phyloP scores from a whole-genome alignment of 1,140 invertebrate species.

The Meloidogyne chitwoodi region DNA sequence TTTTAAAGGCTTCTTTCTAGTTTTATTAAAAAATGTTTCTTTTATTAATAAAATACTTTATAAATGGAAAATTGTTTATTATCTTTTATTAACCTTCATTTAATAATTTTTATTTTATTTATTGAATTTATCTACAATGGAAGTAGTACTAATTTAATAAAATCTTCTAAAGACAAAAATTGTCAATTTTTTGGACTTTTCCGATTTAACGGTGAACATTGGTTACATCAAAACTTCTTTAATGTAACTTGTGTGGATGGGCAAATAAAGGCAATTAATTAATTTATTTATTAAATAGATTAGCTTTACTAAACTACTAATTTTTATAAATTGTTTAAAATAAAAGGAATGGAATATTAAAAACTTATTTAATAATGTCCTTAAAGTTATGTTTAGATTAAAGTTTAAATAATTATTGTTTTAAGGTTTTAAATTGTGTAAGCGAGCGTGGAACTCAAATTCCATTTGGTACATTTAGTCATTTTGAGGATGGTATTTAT shows the following conservation, averaged over 20 bases:
- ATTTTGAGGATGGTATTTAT: conserved; percentile 31
- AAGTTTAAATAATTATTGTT: not conserved
- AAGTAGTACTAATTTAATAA: not conserved
- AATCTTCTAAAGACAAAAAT: not conserved
- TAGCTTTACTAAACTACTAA: too few species aligned
- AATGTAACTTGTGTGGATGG: conserved; percentile 11
- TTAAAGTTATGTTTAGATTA: too few species aligned
- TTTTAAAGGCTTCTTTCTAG: too few species aligned
- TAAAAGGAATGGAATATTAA: too few species aligned
- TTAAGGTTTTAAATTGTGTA: conserved; percentile 40
- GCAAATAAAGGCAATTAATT: conserved; percentile 2
- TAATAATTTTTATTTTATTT: not conserved
- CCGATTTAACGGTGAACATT: not conserved
- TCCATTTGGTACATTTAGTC: conserved; percentile 32
- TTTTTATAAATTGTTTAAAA: too few species aligned
- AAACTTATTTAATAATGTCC: too few species aligned
- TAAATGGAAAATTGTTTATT: not conserved
- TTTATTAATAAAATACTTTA: not conserved
- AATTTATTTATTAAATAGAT: not conserved
- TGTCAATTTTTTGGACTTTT: not conserved
- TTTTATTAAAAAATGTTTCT: not conserved
- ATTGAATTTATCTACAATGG: not conserved
- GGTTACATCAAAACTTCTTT: conserved; percentile 3
- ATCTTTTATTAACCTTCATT: not conserved
- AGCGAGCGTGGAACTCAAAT: conserved; percentile 28